A percentile compares a stretch with the other conserved stretches of the same genome.
phyloP scores from a whole-genome alignment of 2,888 invertebrate genomes.

The Platynereis dumerilii region DNA sequence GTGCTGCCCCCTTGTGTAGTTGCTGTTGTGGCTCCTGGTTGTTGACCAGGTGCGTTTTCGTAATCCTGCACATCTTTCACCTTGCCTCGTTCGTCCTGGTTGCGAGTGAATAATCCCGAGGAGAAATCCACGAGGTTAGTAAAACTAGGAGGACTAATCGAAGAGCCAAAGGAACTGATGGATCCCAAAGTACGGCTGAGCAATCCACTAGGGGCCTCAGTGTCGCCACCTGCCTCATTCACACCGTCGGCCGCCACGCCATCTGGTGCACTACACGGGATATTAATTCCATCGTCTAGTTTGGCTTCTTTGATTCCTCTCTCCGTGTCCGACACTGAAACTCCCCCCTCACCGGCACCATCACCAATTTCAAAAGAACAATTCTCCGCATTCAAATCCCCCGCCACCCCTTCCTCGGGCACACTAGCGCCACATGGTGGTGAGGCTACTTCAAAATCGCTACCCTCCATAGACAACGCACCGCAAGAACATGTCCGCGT shows the following conservation, averaged over 20 bases:
- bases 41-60: not conserved
- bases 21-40: conserved; percentile 4
- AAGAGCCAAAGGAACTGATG: conserved; percentile 26
- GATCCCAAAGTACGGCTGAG: conserved; percentile 31
- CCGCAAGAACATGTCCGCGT: not conserved
- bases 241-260: not conserved
- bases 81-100: conserved; percentile 24
- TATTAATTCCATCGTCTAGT: not conserved
- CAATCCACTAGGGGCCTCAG: conserved; percentile 14
- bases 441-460: no score
- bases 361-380: not conserved
- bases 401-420: not conserved
- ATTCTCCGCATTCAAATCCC: not conserved
- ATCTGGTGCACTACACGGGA: not conserved
- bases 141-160: conserved; percentile 37
- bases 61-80: conserved; percentile 23
- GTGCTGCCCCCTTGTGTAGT: conserved; percentile 1
- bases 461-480: not conserved
- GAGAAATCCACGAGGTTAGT: conserved; percentile 87
- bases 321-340: not conserved
- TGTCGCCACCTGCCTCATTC: not conserved
- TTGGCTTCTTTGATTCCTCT: not conserved
- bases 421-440: no score
- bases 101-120: conserved; percentile 73
- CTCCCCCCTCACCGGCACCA: not conserved